Base-by-base conservation (phyloP, 2,888 invertebrate genomes). In the Chouioia cunea region DNA sequence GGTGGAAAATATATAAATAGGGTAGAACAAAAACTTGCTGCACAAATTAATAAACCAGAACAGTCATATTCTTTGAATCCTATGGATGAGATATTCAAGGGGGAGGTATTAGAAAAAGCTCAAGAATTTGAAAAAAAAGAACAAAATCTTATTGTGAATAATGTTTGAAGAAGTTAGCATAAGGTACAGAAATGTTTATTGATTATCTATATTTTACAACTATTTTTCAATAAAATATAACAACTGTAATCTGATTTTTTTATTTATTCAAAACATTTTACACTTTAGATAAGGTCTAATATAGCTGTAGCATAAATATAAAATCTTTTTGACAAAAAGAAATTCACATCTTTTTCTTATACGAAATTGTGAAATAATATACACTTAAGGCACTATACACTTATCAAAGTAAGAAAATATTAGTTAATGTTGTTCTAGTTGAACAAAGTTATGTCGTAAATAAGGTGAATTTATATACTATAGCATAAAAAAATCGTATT, bases 1-100 rank as follows among this genome's bases (percentile, higher is more conserved):
- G 92, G 91, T 52, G 88, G 90, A 70, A 93, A 94, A 82, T 97
- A 97, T 84, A 88, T 92, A 46, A 91, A 92, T 77, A 90, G 93
- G 79, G 87, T 96, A 67, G 91, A 94, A 78, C 93, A 95, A 79
- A 97, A 96, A 86, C 90, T 91, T 23, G 88, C 91, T 23, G 90
- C 91, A 78, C 91, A 93, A 84, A 90, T 91, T 1, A 91, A 91
- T 16, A 90, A 91, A 78, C 93, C 95, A 0, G 90, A 91, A 79
- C 89, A 90, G 60, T 91, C 92, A 0, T 95, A 95, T 78, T 89
- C 91, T 43, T 88, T 93, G 23, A 91, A 92, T 79, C 92, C 93
- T 36, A 88, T 91, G 58, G 90, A 93, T 65, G 93, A 94, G 71
- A 90, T 95, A 78, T 95, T 94, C 78, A 89, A 89, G 73, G 91